Percentiles rank a stretch among this genome's conserved stretches.
Conservation (phyloP, 2,797 vertebrate species). For the Falco biarmicus region DNA sequence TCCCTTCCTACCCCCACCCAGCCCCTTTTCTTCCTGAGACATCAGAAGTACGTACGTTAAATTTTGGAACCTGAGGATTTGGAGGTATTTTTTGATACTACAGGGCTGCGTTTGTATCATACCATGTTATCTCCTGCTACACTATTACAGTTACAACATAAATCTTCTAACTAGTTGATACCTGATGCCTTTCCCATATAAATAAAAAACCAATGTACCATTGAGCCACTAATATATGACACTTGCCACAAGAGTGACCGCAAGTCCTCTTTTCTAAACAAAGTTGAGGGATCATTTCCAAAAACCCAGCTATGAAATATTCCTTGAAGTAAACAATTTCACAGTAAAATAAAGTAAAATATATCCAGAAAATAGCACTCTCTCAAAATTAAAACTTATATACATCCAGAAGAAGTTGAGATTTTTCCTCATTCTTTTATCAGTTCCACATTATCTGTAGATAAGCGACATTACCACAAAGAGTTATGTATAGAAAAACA, state of each 20-base stretch:
- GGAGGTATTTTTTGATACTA: constrained; percentile 47
- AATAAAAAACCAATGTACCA: neutral
- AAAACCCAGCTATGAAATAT: neutral
- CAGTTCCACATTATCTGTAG: neutral
- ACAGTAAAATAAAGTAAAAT: constrained; percentile 40
- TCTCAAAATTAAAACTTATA: constrained; percentile 35
- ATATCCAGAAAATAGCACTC: constrained; percentile 31
- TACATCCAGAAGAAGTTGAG: constrained; percentile 1
- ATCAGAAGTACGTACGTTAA: neutral
- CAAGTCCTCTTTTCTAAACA: constrained; percentile 7
- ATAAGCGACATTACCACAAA: neutral
- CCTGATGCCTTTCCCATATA: constrained; percentile 17
- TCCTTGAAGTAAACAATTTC: constrained; percentile 27
- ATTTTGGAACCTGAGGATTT: constrained; percentile 60
- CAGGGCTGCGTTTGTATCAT: constrained; percentile 17
- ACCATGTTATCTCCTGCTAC: neutral
- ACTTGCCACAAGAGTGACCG: neutral
- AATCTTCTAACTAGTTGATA: constrained; percentile 37
- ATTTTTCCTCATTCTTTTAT: neutral
- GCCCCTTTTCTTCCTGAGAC: constrained; percentile 56
- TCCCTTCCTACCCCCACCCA: neutral
- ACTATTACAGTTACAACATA: constrained; percentile 3
- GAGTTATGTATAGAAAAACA: neutral
- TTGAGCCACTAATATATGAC: neutral
- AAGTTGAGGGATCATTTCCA: neutral